Conservation (phyloP, 2,113 vertebrate species). For the Lagopus leucura region DNA sequence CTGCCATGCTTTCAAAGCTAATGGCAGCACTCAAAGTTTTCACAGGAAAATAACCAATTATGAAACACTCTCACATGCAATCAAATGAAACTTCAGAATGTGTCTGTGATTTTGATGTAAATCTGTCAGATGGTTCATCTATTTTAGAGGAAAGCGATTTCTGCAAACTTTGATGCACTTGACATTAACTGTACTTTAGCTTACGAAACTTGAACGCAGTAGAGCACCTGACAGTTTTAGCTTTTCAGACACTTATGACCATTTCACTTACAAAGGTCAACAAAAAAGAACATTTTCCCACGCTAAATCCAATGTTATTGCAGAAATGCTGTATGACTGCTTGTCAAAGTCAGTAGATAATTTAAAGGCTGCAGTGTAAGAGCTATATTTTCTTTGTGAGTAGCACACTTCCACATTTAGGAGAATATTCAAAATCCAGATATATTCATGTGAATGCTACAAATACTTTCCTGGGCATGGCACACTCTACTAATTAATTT, state of each 20-base stretch:
- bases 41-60: conserved; percentile 3
- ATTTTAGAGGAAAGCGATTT: background rate
- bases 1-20: background rate
- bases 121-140: conserved; percentile 22
- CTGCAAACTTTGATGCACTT: background rate
- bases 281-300: background rate
- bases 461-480: background rate
- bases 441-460: background rate
- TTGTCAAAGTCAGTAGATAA: background rate
- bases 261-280: background rate
- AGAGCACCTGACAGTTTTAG: background rate
- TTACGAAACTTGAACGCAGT: background rate
- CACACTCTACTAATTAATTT: background rate
- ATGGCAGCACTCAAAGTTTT: background rate
- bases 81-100: background rate
- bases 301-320: background rate
- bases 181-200: background rate
- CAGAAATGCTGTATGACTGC: background rate
- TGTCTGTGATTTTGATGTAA: conserved; percentile 35
- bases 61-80: background rate
- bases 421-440: background rate
- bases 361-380: background rate
- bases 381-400: background rate
- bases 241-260: background rate
- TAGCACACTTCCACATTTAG: background rate